Evolutionary conservation across 2,888 invertebrate species (phyloP).

Genomic region (Oscheius sp.): DNA sequence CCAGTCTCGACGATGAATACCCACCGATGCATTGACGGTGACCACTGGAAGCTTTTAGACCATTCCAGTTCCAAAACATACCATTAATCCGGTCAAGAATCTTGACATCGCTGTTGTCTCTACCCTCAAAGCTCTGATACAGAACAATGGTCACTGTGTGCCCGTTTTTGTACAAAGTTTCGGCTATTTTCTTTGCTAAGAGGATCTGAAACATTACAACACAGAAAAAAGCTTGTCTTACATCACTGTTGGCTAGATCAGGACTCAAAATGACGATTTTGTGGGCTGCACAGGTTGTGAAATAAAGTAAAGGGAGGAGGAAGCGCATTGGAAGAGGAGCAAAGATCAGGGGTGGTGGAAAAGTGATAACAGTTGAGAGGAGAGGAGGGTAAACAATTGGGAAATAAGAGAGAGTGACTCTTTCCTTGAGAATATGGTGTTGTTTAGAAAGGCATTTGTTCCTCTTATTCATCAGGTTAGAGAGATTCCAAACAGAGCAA

Average conservation of each 20-base stretch:
- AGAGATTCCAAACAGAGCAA: too few species aligned
- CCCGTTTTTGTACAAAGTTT: constrained; percentile 43
- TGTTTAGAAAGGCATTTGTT: too few species aligned
- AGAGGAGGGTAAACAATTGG: too few species aligned
- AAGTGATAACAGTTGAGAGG: too few species aligned
- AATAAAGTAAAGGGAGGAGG: neutral
- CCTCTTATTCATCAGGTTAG: too few species aligned
- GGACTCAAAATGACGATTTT: constrained; percentile 34
- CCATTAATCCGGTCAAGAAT: constrained; percentile 33
- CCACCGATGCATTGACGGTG: constrained; percentile 27
- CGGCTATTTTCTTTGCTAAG: constrained; percentile 44
- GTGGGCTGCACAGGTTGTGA: neutral
- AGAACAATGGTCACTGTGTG: constrained; percentile 50
- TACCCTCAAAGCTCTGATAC: constrained; percentile 33
- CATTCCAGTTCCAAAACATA: neutral
- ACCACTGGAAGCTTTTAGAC: constrained; percentile 10
- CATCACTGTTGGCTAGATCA: constrained; percentile 31
- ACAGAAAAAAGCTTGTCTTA: constrained; percentile 6
- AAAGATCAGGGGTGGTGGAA: too few species aligned
- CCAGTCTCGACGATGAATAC: neutral
- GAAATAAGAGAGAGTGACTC: too few species aligned
- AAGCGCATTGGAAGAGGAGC: neutral
- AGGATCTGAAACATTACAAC: constrained; percentile 34
- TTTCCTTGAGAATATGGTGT: too few species aligned
- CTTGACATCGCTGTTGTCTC: constrained; percentile 35